Evolutionary conservation across 2,113 vertebrate genomes (phyloP), one percentile per base, ranked within the genome.

Genomic region (Glaucomys volans): DNA sequence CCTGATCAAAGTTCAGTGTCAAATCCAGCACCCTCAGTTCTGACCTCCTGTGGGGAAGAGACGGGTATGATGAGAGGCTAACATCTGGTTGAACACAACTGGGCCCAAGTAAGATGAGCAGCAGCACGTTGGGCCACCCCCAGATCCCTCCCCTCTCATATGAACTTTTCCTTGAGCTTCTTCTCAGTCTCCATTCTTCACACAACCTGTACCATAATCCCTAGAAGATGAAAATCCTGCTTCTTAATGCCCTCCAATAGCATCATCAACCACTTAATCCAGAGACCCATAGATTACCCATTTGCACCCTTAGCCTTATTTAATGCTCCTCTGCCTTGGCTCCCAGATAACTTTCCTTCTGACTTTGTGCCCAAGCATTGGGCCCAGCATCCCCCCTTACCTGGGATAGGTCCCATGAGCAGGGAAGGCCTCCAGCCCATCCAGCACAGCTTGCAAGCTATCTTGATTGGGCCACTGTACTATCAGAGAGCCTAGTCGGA

Each of bases 401-500:
- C 79, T 76, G 69, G 44, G 57, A 83, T 59, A 76, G 66, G 69
- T 14, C 40, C 54, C n/a, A 37, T 44, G 44, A 59, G 20, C 30
- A 67, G 69, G 24, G 16, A 20, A n/a, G 44, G 11, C n/a, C n/a
- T 76, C 69, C 44, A 90, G 87, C 20, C 86, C 86, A 83, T 90
- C 69, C 22, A 83, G 44, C 87, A 93, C 91, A 54, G 93, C 69
- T 40, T 76, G 69, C 37, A 94, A 52, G 57, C 77, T 89, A 22
- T 83, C 86, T 67, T 83, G 86, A 10, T 44, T 94, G 67, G 86
- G 86, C 86, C 77, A 94, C 37, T 57, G 86, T 20, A 83, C 67
- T n/a, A 83, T 94, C 8, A 94, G 86, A 66, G 86, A 94, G 77
- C 86, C 86, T 30, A 94, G 69, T 7, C 22, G 44, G 57, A 94